A percentile compares a stretch with the other conserved stretches of the same genome.
Conservation (phyloP, 2,888 invertebrate species). For the Plebejus anna region DNA sequence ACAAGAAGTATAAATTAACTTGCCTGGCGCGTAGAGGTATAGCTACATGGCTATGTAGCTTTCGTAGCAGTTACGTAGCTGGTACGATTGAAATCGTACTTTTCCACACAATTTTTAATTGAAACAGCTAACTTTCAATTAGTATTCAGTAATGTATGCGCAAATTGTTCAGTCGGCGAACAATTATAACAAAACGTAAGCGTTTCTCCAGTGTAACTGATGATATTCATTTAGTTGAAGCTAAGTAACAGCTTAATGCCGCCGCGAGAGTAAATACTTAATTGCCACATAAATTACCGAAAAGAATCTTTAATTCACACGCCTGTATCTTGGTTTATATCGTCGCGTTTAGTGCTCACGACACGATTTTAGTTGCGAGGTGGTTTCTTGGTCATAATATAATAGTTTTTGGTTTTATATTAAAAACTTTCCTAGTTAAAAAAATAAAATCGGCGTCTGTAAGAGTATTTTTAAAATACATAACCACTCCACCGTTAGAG, state of each 20-base stretch:
- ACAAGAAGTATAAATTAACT: too few relatives aligned
- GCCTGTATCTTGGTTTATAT: constrained; percentile 36
- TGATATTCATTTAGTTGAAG: constrained; percentile 23
- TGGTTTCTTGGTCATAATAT: not conserved
- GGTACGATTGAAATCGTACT: not conserved
- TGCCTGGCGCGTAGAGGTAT: too few relatives aligned
- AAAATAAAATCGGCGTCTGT: not conserved
- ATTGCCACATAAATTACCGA: constrained; percentile 64
- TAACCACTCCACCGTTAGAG: not conserved
- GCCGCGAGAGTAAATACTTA: constrained; percentile 52
- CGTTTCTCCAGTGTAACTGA: constrained; percentile 6
- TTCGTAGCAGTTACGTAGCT: not conserved
- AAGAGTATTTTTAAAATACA: not conserved
- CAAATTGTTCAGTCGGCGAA: constrained; percentile 7
- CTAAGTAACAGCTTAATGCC: constrained; percentile 26
- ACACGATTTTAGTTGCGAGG: constrained; percentile 36
- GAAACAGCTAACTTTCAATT: not conserved
- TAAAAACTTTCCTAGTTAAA: not conserved
- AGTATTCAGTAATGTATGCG: constrained; percentile 1
- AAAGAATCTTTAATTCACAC: constrained; percentile 62
- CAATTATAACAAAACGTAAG: constrained; percentile 15
- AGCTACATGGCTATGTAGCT: too few relatives aligned
- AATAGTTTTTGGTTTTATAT: not conserved
- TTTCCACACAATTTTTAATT: not conserved
- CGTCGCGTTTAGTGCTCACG: constrained; percentile 38